These are phyloP conservation scores for Atopsyche davidsoni DNA, from an alignment of 1,140 invertebrate species.

Conservation along the genomic window DNA sequence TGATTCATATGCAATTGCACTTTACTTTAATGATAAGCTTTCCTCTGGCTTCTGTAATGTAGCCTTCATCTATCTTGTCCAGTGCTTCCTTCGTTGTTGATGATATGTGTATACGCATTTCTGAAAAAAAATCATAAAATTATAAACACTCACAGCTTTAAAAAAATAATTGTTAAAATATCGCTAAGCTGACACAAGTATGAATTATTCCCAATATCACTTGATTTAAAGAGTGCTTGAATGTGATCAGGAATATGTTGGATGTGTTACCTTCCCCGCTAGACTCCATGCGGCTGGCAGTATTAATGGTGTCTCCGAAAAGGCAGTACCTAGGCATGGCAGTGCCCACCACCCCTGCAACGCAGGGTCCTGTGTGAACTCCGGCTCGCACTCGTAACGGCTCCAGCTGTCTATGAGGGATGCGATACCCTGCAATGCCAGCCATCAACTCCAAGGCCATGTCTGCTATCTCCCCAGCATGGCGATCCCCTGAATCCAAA, in stretches of 20 bases:
- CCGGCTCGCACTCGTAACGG: slow-evolving; percentile 62
- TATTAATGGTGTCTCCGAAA: slow-evolving; percentile 80
- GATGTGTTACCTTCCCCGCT: slow-evolving; percentile 82
- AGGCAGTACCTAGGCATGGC: slow-evolving; percentile 63
- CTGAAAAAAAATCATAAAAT: slow-evolving; percentile 34
- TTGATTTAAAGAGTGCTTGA: neutral
- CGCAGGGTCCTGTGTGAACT: slow-evolving; percentile 60
- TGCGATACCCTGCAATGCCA: slow-evolving; percentile 48
- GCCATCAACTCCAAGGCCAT: slow-evolving; percentile 80
- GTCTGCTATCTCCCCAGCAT: slow-evolving; percentile 79
- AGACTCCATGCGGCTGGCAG: slow-evolving; percentile 79
- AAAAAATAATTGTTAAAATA: neutral
- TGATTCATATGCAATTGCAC: neutral
- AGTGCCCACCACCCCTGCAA: slow-evolving; percentile 57
- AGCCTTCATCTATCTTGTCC: slow-evolving; percentile 53
- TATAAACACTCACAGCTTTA: neutral
- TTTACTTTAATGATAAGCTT: slow-evolving; percentile 47
- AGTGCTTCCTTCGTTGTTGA: slow-evolving; percentile 54
- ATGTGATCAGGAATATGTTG: slow-evolving; percentile 50
- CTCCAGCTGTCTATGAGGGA: slow-evolving; percentile 53
- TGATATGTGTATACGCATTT: slow-evolving; percentile 64
- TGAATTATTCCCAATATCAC: neutral
- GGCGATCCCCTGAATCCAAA: slow-evolving; percentile 68
- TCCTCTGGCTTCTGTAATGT: slow-evolving; percentile 53
- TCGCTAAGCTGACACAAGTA: neutral